phyloP scores from a whole-genome alignment of 2,797 vertebrate genomes.

The Sebastes oblongus region DNA sequence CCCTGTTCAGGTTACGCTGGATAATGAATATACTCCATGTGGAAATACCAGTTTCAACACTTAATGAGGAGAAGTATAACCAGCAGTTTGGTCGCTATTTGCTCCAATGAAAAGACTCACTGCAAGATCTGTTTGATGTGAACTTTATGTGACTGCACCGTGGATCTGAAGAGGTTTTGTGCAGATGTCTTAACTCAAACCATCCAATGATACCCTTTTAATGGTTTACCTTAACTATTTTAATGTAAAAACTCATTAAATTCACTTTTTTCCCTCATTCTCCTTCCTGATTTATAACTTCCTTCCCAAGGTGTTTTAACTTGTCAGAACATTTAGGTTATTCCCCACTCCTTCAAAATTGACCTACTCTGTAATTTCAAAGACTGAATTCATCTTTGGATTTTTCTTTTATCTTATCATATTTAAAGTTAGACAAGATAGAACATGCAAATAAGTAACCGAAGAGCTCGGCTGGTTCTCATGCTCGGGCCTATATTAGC shows the following conservation, averaged over 20 bases:
- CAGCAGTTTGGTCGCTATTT: slow-evolving; percentile 9
- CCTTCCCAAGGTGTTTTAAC: not conserved
- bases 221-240: not conserved
- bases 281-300: not conserved
- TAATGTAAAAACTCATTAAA: not conserved
- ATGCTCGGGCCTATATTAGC: slow-evolving; percentile 72
- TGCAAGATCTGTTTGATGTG: slow-evolving; percentile 5
- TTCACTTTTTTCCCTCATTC: not conserved
- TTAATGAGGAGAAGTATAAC: slow-evolving; percentile 35
- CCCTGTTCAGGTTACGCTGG: slow-evolving; percentile 43
- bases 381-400: not conserved
- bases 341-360: not conserved
- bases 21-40: slow-evolving; percentile 37
- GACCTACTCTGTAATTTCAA: slow-evolving; percentile 27
- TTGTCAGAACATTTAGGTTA: slow-evolving; percentile 4
- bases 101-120: not conserved
- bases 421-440: slow-evolving; percentile 74
- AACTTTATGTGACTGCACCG: not conserved
- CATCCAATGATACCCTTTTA: not conserved
- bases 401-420: slow-evolving; percentile 32
- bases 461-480: slow-evolving; percentile 74
- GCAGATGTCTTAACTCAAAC: not conserved
- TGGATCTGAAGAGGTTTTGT: not conserved
- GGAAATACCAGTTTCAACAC: slow-evolving; percentile 66
- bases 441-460: slow-evolving; percentile 81